Conservation (phyloP, 35 echinoderm and acorn worm species). For the Patiria miniata region DNA sequence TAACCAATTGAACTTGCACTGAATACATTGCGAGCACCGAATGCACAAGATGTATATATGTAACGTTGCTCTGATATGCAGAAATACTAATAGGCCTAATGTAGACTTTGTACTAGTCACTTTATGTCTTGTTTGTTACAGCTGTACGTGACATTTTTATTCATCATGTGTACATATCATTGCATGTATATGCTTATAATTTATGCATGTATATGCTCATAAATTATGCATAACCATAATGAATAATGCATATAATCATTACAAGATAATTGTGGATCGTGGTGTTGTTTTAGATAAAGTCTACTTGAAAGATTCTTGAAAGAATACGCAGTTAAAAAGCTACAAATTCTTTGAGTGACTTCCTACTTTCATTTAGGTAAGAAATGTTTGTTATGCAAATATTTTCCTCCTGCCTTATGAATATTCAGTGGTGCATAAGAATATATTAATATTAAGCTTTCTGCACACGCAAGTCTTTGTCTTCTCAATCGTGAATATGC, state of each 20-base stretch:
- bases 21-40: not conserved
- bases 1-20: not conserved
- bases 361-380: not conserved
- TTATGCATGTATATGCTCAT: slow-evolving; percentile 15
- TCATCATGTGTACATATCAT: slow-evolving; percentile 1
- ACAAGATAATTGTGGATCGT: not conserved
- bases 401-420: slow-evolving; percentile 21
- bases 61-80: not conserved
- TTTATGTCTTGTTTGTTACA: too few relatives aligned
- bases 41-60: not conserved
- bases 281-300: not conserved
- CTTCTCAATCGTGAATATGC: not conserved
- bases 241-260: slow-evolving; percentile 7
- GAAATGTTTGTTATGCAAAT: not conserved
- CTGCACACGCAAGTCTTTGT: too few relatives aligned
- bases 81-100: not conserved
- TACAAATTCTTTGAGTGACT: not conserved
- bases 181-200: slow-evolving; percentile 15
- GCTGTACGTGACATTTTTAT: slow-evolving; percentile 4
- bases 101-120: not conserved
- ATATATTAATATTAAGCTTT: not conserved
- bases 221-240: slow-evolving; percentile 7
- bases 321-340: not conserved
- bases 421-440: not conserved
- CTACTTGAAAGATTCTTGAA: not conserved